Evolutionary conservation across 2,888 invertebrate genomes (phyloP).

Genomic region (Troides oblongomaculatus): DNA sequence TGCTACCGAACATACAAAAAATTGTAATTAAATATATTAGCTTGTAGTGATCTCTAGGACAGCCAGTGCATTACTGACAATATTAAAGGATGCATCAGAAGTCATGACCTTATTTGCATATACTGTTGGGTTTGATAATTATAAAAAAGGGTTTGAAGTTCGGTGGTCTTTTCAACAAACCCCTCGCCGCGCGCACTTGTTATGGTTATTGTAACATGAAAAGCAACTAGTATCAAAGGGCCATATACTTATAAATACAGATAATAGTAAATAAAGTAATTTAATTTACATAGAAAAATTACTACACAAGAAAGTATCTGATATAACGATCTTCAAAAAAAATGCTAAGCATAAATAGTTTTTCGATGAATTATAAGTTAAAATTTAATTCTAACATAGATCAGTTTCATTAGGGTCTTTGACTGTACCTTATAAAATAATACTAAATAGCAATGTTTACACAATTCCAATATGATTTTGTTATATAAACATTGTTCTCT

Average conservation of each 20-base stretch:
- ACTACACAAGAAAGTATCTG: too few relatives aligned
- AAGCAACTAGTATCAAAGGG: neutral
- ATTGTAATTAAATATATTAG: slow-evolving; percentile 5
- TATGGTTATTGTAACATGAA: slow-evolving; percentile 1
- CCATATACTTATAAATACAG: neutral
- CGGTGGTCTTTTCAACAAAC: slow-evolving; percentile 42
- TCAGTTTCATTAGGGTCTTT: too few relatives aligned
- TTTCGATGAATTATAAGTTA: too few relatives aligned
- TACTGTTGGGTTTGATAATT: slow-evolving; percentile 52
- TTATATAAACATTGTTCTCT: too few relatives aligned
- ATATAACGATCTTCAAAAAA: too few relatives aligned
- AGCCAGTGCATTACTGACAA: slow-evolving; percentile 59
- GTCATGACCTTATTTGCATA: slow-evolving; percentile 57
- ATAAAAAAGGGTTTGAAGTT: slow-evolving; percentile 55
- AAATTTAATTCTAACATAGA: too few relatives aligned
- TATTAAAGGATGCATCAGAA: slow-evolving; percentile 45
- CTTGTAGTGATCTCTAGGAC: slow-evolving; percentile 46
- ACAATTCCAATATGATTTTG: too few relatives aligned
- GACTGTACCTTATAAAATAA: too few relatives aligned
- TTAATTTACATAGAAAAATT: neutral
- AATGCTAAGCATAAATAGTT: too few relatives aligned
- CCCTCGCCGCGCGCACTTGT: slow-evolving; percentile 25
- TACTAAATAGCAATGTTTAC: too few relatives aligned
- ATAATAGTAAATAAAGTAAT: neutral
- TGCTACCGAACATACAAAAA: neutral